These are phyloP conservation scores for Clivina fossor DNA, from an alignment of 2,888 invertebrate genomes.

Conservation along the genomic window DNA sequence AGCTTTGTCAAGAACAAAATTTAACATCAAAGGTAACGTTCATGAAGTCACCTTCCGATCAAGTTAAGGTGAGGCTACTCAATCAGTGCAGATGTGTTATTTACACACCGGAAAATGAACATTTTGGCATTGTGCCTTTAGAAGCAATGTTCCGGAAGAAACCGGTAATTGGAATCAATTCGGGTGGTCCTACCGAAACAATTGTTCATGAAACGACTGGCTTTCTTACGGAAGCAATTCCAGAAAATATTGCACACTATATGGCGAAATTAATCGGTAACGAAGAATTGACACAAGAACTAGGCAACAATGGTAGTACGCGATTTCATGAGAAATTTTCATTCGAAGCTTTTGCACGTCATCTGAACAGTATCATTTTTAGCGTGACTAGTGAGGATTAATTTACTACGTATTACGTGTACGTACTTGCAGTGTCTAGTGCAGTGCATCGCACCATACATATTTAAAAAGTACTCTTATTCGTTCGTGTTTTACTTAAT, in stretches of 20 bases:
- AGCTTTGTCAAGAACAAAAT: conserved; percentile 64
- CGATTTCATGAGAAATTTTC: conserved; percentile 81
- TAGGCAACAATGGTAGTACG: conserved; percentile 76
- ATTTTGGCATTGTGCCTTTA: conserved; percentile 98
- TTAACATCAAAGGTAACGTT: conserved; percentile 76
- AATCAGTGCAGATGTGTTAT: conserved; percentile 73
- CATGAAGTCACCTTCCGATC: conserved; percentile 84
- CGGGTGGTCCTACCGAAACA: conserved; percentile 96
- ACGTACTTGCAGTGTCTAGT: too few relatives aligned
- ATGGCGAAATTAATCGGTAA: conserved; percentile 71
- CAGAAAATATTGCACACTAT: conserved; percentile 73
- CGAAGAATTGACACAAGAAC: conserved; percentile 60
- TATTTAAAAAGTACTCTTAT: too few relatives aligned
- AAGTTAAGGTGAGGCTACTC: conserved; percentile 77
- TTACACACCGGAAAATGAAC: conserved; percentile 96
- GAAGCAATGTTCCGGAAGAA: conserved; percentile 95
- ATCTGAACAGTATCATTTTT: conserved; percentile 60
- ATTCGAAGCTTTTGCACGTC: conserved; percentile 74
- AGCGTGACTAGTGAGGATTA: conserved; percentile 10
- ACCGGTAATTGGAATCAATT: conserved; percentile 93
- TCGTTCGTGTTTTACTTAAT: too few relatives aligned
- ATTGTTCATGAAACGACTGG: conserved; percentile 79
- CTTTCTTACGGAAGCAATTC: conserved; percentile 71
- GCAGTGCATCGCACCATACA: too few relatives aligned
- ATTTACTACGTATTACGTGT: too few relatives aligned